Evolutionary conservation across 2,113 vertebrate genomes (phyloP), one percentile per base, ranked within the genome.

Genomic region (Ifrita kowaldi): DNA sequence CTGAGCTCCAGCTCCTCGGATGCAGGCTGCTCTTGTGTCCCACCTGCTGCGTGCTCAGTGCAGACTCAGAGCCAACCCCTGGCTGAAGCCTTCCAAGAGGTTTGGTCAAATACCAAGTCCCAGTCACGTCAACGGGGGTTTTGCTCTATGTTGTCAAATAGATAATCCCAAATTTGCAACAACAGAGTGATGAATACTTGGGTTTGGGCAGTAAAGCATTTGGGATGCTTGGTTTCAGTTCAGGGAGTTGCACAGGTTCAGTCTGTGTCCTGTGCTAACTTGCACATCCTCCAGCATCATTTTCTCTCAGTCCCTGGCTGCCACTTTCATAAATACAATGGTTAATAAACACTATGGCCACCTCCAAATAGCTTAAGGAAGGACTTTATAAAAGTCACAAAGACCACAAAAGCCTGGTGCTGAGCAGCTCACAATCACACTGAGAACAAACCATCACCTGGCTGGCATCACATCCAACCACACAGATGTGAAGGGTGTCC

Each of bases 401-500:
- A n/a, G n/a, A n/a, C n/a, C n/a, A n/a, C 37, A 80, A 35, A 41
- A 89, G 9, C 4, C 59, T 33, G 12, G 28, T 57, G n/a, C n/a
- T 26, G 41, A 74, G 24, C 55, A 73, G n/a, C 22, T 62, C 37
- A 23, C 7, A 37, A 13, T n/a, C 42, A 20, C 4, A 3, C 0
- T 53, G 65, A 35, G 63, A 79, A 42, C 46, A 37, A 37, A 26
- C 6, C 16, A 12, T 20, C 62, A 46, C 16, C 28, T 53, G 56
- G 41, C 53, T 68, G 69, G 17, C 33, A 75, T 17, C 53, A 32
- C 77, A 59, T 13, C 64, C 47, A 19, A 21, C 41, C 63, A 84
- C 32, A 19, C 0, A 33, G 15, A 24, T 10, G 14, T 10, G 6
- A 49, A 79, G 41, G 24, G 28, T 1, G 14, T 7, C 26, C 37